A percentile compares a stretch with the other conserved stretches of the same genome.
Conservation (phyloP, 2,888 invertebrate species). For the Kuschelorhynchus macadamiae region DNA sequence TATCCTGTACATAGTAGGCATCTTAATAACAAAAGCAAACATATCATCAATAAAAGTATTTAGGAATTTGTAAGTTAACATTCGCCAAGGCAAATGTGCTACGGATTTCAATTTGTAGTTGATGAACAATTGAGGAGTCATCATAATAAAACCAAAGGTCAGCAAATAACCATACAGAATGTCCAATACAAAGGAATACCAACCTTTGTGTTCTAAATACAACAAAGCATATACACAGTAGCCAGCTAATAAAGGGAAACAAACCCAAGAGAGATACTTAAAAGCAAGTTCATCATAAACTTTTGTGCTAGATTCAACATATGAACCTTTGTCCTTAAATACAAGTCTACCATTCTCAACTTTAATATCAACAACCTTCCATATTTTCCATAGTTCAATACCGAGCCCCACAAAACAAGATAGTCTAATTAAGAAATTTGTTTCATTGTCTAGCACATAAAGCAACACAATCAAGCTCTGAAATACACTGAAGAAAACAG, state of each 20-base stretch:
- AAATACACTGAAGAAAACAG: constrained; percentile 98
- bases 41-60: constrained; percentile 99
- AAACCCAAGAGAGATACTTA: constrained; percentile 94
- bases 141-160: constrained; percentile 99
- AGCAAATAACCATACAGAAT: constrained; percentile 98
- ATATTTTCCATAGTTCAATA: constrained; percentile 99
- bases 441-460: constrained; percentile 98
- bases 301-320: constrained; percentile 93
- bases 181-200: constrained; percentile 97
- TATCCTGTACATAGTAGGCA: constrained; percentile 98
- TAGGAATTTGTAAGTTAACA: constrained; percentile 99
- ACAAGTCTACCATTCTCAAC: constrained; percentile 83
- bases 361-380: constrained; percentile 92
- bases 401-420: constrained; percentile 95
- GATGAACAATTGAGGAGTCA: constrained; percentile 99
- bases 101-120: constrained; percentile 99
- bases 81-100: constrained; percentile 99
- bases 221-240: constrained; percentile 96
- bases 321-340: constrained; percentile 96
- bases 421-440: constrained; percentile 94
- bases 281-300: constrained; percentile 96
- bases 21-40: constrained; percentile 99
- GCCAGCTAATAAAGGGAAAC: constrained; percentile 93
- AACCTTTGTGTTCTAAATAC: constrained; percentile 98
- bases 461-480: constrained; percentile 95